phyloP scores from a whole-genome alignment of 2,113 vertebrate genomes.

The Myxocyprinus asiaticus region DNA sequence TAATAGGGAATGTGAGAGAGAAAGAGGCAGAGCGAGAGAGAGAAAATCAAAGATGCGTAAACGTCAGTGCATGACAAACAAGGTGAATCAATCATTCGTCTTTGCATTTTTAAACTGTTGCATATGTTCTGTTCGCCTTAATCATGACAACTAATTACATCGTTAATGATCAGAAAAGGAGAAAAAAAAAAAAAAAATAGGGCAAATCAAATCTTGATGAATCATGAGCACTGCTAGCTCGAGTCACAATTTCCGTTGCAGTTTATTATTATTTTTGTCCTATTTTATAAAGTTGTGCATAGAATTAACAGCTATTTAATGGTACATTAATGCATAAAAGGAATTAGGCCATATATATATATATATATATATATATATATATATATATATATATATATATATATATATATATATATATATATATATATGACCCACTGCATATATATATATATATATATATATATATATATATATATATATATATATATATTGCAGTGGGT shows the following conservation, averaged over 20 bases:
- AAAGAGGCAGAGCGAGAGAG: neutral
- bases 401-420: neutral
- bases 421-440: neutral
- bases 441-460: neutral
- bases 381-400: neutral
- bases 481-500: neutral
- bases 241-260: neutral
- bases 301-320: neutral
- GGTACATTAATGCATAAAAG: too few species aligned
- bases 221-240: neutral
- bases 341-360: too few species aligned
- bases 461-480: neutral
- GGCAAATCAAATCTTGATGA: constrained; percentile 23
- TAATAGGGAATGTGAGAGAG: neutral
- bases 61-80: constrained; percentile 29
- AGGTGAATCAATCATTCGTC: constrained; percentile 47
- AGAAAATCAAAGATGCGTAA: constrained; percentile 19
- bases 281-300: neutral
- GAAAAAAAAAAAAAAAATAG: constrained; percentile 9
- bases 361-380: neutral
- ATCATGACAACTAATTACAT: constrained; percentile 47
- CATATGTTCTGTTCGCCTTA: constrained; percentile 29
- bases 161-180: constrained; percentile 44
- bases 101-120: constrained; percentile 51
- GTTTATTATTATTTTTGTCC: constrained; percentile 9